These are phyloP conservation scores for Lepidothrix coronata DNA, from an alignment of 2,113 vertebrate genomes.

Conservation along the genomic window DNA sequence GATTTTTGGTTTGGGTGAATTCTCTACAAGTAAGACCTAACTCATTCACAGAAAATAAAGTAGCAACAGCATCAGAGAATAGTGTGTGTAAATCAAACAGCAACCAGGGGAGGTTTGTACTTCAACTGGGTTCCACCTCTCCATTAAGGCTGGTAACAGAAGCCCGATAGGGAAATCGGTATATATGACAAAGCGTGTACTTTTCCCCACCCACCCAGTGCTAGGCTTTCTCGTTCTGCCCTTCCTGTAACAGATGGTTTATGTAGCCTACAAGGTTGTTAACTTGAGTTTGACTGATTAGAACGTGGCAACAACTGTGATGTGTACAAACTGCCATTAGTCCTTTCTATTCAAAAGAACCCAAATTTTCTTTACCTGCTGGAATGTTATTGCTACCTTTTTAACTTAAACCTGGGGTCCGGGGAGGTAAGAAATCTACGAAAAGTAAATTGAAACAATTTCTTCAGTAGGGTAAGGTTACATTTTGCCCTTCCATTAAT, in stretches of 20 bases:
- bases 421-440: background rate
- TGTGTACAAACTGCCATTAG: background rate
- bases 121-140: background rate
- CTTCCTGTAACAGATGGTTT: background rate
- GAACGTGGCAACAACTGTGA: background rate
- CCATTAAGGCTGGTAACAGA: background rate
- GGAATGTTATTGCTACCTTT: background rate
- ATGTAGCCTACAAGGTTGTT: background rate
- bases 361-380: background rate
- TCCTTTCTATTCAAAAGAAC: background rate
- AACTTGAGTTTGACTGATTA: background rate
- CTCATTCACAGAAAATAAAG: background rate
- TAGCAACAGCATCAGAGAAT: background rate
- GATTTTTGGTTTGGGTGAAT: background rate
- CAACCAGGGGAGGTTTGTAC: background rate
- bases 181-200: background rate
- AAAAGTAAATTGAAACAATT: background rate
- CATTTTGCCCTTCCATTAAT: background rate
- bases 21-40: background rate
- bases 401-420: background rate
- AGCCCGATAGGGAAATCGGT: background rate
- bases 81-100: background rate
- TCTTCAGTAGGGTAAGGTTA: background rate
- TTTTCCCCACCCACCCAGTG: fast-evolving
- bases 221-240: background rate